Evolutionary conservation across 2,113 vertebrate species (phyloP).

Genomic region (Macquaria australasica): DNA sequence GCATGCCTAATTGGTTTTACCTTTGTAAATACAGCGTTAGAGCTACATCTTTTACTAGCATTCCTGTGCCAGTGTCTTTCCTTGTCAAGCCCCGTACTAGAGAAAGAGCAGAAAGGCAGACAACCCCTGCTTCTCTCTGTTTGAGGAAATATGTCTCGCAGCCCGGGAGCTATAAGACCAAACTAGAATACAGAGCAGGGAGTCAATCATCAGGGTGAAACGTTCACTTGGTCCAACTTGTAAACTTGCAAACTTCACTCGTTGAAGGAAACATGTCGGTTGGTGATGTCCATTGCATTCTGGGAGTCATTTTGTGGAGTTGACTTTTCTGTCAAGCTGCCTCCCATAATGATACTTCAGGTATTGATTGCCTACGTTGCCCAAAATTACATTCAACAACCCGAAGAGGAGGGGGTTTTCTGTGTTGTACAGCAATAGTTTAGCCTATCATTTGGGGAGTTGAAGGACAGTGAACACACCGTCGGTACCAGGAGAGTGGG

Average conservation of each 20-base stretch:
- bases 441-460: neutral
- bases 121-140: slow-evolving; percentile 16
- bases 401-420: rapidly evolving
- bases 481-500: neutral
- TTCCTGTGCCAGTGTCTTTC: neutral
- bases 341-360: neutral
- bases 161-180: neutral
- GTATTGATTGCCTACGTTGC: neutral
- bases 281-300: neutral
- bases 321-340: neutral
- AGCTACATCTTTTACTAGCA: neutral
- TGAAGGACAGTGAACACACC: neutral
- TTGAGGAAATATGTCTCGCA: slow-evolving; percentile 25
- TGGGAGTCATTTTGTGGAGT: neutral
- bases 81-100: neutral
- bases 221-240: slow-evolving; percentile 25
- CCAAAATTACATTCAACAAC: slow-evolving; percentile 17
- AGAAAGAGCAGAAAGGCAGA: slow-evolving; percentile 17
- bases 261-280: neutral
- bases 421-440: neutral
- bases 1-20: neutral
- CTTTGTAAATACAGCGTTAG: neutral
- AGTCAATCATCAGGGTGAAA: slow-evolving; percentile 47
- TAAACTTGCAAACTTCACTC: neutral
- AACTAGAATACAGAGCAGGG: slow-evolving; percentile 25